phyloP scores from a whole-genome alignment of 2,113 vertebrate species.

The Aythya baeri region DNA sequence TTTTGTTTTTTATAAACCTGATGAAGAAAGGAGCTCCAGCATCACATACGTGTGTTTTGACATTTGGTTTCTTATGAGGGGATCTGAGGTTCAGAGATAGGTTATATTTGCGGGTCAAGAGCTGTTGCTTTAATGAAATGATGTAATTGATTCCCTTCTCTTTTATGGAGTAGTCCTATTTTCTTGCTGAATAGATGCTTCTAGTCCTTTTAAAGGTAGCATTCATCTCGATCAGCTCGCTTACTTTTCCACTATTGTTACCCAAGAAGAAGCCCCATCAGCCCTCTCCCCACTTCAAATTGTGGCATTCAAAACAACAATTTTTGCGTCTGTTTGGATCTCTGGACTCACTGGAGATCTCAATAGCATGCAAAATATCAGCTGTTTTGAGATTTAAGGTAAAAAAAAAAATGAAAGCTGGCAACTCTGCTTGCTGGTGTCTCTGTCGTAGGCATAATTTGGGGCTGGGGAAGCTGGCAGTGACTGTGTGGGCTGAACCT shows the following conservation, averaged over 20 bases:
- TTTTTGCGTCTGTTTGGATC: not conserved
- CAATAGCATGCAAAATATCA: not conserved
- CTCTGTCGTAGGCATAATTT: not conserved
- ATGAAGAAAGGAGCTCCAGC: slow-evolving; percentile 30
- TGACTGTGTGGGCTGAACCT: not conserved
- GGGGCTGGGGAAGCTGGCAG: not conserved
- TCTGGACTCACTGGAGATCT: not conserved
- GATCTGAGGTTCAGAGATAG: slow-evolving; percentile 41
- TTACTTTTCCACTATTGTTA: slow-evolving; percentile 18
- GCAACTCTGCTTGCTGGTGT: not conserved
- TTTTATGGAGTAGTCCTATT: slow-evolving; percentile 38
- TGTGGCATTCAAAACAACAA: not conserved
- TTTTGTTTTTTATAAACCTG: not conserved
- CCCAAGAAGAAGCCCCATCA: not conserved
- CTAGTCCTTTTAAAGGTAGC: slow-evolving; percentile 51
- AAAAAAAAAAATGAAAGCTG: not conserved
- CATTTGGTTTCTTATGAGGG: slow-evolving; percentile 12
- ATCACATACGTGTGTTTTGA: not conserved
- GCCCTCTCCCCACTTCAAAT: not conserved
- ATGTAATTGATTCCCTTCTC: slow-evolving; percentile 23
- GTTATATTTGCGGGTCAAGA: slow-evolving; percentile 41
- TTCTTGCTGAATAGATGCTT: slow-evolving; percentile 11
- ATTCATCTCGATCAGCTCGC: slow-evolving; percentile 21
- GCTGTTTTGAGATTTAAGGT: not conserved
- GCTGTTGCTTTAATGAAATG: slow-evolving; percentile 38